phyloP scores from a whole-genome alignment of 2,888 invertebrate species.

The Volucella zonaria region DNA sequence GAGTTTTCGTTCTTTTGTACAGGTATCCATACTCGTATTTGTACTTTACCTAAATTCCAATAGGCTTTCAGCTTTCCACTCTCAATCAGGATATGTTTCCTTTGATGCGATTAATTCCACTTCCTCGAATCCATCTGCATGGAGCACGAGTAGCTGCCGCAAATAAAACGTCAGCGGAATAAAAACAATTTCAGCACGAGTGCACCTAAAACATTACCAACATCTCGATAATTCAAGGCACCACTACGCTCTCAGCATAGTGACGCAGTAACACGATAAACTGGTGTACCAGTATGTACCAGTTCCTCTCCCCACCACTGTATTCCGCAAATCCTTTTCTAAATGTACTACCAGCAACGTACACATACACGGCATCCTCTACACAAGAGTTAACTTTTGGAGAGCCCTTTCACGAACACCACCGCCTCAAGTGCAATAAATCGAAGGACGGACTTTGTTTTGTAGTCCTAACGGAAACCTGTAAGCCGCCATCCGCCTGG shows the following conservation, averaged over 20 bases:
- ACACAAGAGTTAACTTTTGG: conserved; percentile 23
- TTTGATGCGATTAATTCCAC: conserved; percentile 65
- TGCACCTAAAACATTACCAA: conserved; percentile 26
- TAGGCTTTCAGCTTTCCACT: conserved; percentile 36
- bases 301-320: background rate
- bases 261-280: background rate
- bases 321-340: background rate
- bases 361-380: background rate
- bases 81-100: conserved; percentile 47
- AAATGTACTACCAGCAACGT: background rate
- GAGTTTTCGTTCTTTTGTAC: too few species aligned
- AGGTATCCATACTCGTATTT: too few species aligned
- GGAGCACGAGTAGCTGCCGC: conserved; percentile 5
- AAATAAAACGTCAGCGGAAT: background rate
- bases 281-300: background rate
- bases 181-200: conserved; percentile 59
- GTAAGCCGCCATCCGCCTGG: conserved; percentile 4
- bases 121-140: conserved; percentile 28
- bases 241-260: background rate
- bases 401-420: conserved; percentile 5
- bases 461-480: background rate
- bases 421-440: conserved; percentile 62
- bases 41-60: conserved; percentile 46
- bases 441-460: conserved; percentile 50
- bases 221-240: conserved; percentile 19